phyloP scores from a whole-genome alignment of 2,888 invertebrate species.

The Torymus aiolomorphi region DNA sequence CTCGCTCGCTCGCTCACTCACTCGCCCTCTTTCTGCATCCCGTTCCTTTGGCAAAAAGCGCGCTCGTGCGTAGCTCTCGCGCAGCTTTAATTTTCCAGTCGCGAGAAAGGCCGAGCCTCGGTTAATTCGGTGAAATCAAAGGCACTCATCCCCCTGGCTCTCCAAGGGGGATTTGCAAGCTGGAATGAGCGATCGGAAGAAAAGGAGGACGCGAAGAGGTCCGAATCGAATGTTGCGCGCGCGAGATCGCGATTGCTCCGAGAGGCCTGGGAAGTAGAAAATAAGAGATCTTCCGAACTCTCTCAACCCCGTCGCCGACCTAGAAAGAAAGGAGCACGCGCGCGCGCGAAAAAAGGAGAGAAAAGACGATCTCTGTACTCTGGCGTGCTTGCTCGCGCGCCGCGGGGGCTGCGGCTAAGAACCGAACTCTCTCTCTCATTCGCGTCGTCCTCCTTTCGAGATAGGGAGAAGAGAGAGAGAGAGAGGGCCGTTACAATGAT shows the following conservation, averaged over 20 bases:
- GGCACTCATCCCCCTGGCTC: background rate
- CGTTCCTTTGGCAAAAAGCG: too few species aligned
- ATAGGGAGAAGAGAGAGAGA: background rate
- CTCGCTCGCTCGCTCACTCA: too few species aligned
- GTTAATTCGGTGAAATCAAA: conserved; percentile 34
- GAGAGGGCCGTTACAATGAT: conserved; percentile 3
- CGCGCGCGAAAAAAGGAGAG: background rate
- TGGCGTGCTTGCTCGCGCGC: background rate
- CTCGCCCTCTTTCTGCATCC: background rate
- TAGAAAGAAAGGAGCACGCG: background rate
- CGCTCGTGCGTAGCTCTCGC: too few species aligned
- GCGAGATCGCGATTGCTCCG: conserved; percentile 1
- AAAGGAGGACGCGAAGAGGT: background rate
- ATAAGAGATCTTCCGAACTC: background rate
- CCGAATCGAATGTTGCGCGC: background rate
- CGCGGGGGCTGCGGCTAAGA: conserved; percentile 26
- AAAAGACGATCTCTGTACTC: conserved; percentile 22
- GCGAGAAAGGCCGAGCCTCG: background rate
- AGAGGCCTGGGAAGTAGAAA: conserved; percentile 5
- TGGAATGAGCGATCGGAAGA: background rate
- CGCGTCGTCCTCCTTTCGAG: background rate
- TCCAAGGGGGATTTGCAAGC: conserved; percentile 15
- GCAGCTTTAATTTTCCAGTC: conserved; percentile 6
- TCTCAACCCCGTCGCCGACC: background rate
- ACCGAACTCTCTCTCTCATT: conserved; percentile 15